These are phyloP conservation scores for Megaceryle torquata DNA, from an alignment of 2,113 vertebrate genomes.

Conservation along the genomic window DNA sequence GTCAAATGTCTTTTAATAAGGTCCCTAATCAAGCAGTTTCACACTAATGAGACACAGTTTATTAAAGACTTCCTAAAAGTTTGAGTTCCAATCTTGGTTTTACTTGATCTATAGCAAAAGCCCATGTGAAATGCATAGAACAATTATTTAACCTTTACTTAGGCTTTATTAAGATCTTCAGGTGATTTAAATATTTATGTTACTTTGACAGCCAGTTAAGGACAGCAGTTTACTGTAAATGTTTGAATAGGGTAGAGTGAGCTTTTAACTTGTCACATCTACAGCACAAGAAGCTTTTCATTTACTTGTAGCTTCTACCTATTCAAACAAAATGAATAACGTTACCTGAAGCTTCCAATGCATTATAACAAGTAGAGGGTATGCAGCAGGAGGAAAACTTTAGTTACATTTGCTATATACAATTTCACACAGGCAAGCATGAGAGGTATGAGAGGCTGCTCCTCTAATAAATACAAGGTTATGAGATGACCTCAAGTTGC, in stretches of 20 bases:
- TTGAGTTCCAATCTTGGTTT: neutral
- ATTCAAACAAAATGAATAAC: neutral
- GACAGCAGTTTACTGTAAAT: neutral
- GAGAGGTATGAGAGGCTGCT: neutral
- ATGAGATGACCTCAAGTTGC: neutral
- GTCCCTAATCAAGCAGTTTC: neutral
- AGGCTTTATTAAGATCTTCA: neutral
- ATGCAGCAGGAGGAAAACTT: neutral
- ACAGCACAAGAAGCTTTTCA: neutral
- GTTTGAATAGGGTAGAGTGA: neutral
- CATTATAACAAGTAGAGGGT: neutral
- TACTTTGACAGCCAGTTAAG: neutral
- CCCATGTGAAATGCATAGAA: neutral
- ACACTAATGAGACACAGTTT: neutral
- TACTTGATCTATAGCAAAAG: neutral
- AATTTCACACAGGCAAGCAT: neutral
- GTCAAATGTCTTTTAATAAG: slow-evolving; percentile 2
- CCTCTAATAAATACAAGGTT: neutral
- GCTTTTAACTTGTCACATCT: neutral
- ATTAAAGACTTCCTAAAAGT: neutral
- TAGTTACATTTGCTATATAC: neutral
- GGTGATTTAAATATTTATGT: neutral
- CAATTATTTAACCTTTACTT: neutral
- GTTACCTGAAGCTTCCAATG: neutral
- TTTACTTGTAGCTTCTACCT: neutral